Percentiles rank a stretch among this genome's conserved stretches.
phyloP scores from a whole-genome alignment of 2,888 invertebrate species.

The Cantharis flavilabris region DNA sequence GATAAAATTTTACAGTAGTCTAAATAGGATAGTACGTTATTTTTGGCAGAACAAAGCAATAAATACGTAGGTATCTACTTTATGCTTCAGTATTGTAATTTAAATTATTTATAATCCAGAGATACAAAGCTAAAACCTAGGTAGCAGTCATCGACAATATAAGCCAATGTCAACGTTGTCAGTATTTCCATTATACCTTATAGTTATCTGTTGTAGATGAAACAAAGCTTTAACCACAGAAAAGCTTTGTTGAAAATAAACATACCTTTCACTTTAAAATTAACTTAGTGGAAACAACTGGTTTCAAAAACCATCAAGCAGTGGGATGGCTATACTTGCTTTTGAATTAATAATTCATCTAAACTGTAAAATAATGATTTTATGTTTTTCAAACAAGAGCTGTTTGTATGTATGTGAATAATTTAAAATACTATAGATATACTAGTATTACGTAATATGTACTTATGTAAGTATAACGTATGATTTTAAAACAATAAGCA shows the following conservation, averaged over 20 bases:
- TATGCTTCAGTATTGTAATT: not conserved
- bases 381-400: not conserved
- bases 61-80: not conserved
- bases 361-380: not conserved
- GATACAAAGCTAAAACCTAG: not conserved
- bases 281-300: not conserved
- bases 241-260: not conserved
- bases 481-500: not conserved
- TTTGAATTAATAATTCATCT: not conserved
- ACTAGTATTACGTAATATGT: not conserved
- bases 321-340: not conserved
- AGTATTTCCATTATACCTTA: not conserved
- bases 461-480: not conserved
- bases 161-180: conserved; percentile 1
- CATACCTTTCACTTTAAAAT: not conserved
- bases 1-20: not conserved
- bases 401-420: not conserved
- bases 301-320: not conserved
- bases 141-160: not conserved
- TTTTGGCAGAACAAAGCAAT: not conserved
- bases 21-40: not conserved
- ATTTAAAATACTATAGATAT: not conserved
- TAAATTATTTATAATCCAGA: not conserved
- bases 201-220: not conserved
- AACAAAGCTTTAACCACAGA: conserved; percentile 2